Conservation (phyloP, 2,113 vertebrate genomes). For the Pelodiscus sinensis region DNA sequence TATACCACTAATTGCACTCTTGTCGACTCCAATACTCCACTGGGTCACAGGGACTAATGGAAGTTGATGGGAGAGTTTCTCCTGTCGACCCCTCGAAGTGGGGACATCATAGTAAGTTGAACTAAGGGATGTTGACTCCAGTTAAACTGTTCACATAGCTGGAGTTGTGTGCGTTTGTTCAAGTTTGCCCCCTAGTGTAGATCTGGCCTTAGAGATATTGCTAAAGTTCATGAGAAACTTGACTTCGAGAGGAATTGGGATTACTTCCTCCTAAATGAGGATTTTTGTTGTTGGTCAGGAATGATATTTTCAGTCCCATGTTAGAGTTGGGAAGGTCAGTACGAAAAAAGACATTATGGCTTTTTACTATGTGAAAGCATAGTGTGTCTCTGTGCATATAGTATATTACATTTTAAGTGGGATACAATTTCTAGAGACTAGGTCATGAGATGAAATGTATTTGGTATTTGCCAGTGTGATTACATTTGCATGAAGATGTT, state of each 20-base stretch:
- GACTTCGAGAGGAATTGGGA: background rate
- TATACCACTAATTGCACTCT: too few relatives aligned
- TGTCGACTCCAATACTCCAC: too few relatives aligned
- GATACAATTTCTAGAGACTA: background rate
- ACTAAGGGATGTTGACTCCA: too few relatives aligned
- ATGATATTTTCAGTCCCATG: slow-evolving; percentile 15
- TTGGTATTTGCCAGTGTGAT: background rate
- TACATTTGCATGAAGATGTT: background rate
- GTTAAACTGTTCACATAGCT: too few relatives aligned
- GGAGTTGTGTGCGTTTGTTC: too few relatives aligned
- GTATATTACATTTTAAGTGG: background rate
- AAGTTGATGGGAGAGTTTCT: too few relatives aligned
- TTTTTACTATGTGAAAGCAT: background rate
- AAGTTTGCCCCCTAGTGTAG: too few relatives aligned
- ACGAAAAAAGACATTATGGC: background rate
- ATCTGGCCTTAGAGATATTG: background rate
- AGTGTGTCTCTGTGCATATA: background rate
- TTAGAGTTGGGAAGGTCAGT: slow-evolving; percentile 27
- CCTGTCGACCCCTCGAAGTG: too few relatives aligned
- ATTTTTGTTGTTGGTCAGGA: slow-evolving; percentile 18
- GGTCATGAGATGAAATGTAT: slow-evolving; percentile 13
- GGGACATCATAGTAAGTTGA: too few relatives aligned
- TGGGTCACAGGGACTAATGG: too few relatives aligned
- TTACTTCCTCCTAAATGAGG: background rate
- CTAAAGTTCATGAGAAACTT: background rate